Evolutionary conservation across 2,797 vertebrate species (phyloP), one percentile per base, ranked within the genome.

Genomic region (Octomys mimax): DNA sequence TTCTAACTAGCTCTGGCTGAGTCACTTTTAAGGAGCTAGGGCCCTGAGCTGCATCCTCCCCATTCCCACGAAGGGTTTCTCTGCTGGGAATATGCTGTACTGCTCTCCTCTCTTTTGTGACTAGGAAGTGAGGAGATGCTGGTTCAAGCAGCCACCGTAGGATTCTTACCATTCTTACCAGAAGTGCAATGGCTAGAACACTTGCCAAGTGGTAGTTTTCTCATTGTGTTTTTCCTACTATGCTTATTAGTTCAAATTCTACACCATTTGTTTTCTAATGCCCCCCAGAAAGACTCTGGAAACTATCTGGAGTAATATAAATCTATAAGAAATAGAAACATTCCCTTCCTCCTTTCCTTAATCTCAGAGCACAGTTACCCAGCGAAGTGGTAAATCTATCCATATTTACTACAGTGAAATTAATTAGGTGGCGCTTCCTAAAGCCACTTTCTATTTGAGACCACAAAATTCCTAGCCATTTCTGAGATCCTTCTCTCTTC

Each of bases 271-370:
- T 78, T 83, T 92, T 89, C 24, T 95, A 87, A 87, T 26, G 75
- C 36, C 71, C 75, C 78, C 57, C 70, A 36, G 68, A 96, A 96
- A 90, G 68, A 90, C 10, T 88, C 16, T 11, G 79, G 79, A 93
- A 94, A 87, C 46, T 92, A 94, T 84, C 87, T 88, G 81, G n/a
- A 52, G 39, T 94, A 73, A 95, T 73, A 54, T 92, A 87, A 89
- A 70, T 90, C 42, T 39, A 31, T 24, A 85, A 52, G 80, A 86
- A 94, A 90, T 87, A 70, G 87, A 89, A 93, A 49, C 42, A 31
- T 26, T 73, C 24, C 18, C 26, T 3, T 57, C 49, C 59, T 39
- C 14, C 18, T 68, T 28, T 68, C 33, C 39, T 36, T 70, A 87
- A 49, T 61, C 85, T 18, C 14, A 82, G 82, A 89, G 81, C 16